Evolutionary conservation across 2,113 vertebrate genomes (phyloP).

Genomic region (Thryonomys swinderianus): DNA sequence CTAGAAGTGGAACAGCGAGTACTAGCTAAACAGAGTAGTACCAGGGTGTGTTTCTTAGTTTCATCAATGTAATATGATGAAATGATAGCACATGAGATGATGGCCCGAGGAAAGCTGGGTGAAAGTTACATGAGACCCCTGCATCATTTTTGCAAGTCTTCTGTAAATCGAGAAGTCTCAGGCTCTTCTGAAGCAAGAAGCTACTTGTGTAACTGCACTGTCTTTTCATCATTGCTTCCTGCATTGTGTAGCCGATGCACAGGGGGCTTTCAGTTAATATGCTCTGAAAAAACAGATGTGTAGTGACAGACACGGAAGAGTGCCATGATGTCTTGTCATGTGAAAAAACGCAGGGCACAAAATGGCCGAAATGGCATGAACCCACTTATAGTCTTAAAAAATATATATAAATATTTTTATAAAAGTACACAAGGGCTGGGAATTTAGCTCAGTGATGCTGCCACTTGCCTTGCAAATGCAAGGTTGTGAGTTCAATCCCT

Average conservation of each 20-base stretch:
- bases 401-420: neutral
- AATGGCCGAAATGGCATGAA: neutral
- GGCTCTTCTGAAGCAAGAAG: neutral
- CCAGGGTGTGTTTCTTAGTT: neutral
- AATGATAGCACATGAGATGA: too few species aligned
- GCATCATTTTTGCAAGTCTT: slow-evolving; percentile 15
- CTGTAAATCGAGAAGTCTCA: neutral
- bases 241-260: neutral
- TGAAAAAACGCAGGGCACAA: neutral
- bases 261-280: neutral
- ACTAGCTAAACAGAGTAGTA: neutral
- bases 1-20: too few species aligned
- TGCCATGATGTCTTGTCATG: neutral
- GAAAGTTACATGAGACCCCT: neutral
- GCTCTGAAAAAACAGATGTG: neutral
- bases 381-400: neutral
- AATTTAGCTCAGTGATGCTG: too few species aligned
- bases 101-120: neutral
- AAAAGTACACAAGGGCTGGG: too few species aligned
- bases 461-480: too few species aligned
- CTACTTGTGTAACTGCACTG: neutral
- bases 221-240: neutral
- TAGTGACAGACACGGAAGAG: neutral
- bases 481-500: too few species aligned
- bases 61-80: neutral